A percentile compares a stretch with the other conserved stretches of the same genome.
Conservation (phyloP, 2,113 vertebrate genomes). For the Sturnira hondurensis region DNA sequence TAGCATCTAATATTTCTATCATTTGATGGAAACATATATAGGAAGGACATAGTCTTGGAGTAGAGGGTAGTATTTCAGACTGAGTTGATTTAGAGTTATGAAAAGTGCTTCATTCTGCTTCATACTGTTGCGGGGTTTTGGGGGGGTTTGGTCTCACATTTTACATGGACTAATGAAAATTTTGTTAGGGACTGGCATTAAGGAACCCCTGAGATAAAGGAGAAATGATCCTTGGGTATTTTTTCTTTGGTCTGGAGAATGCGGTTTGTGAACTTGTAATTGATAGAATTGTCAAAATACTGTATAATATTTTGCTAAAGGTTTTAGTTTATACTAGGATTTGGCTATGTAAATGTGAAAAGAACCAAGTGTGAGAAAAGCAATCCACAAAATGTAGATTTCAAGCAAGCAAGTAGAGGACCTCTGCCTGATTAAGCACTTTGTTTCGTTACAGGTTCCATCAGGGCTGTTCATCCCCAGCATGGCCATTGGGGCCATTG, state of each 20-base stretch:
- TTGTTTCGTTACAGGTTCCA: constrained; percentile 84
- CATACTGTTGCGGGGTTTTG: not conserved
- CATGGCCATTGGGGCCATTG: constrained; percentile 98
- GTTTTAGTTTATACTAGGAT: not conserved
- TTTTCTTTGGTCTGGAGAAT: not conserved
- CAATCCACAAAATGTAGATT: not conserved
- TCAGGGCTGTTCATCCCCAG: constrained; percentile 98
- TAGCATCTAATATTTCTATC: not conserved
- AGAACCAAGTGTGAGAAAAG: not conserved
- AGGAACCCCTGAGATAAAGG: not conserved
- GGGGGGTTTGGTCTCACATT: not conserved
- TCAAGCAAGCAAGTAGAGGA: not conserved
- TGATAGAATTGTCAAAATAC: not conserved
- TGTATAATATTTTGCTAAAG: not conserved
- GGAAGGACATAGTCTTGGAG: not conserved
- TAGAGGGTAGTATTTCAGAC: not conserved
- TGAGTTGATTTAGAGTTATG: not conserved
- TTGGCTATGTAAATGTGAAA: not conserved
- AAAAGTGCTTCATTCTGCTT: not conserved
- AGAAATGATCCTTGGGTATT: not conserved
- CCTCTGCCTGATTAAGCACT: not conserved
- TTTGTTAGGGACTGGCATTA: not conserved
- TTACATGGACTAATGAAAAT: not conserved
- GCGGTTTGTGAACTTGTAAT: not conserved
- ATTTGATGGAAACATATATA: not conserved